Conservation (phyloP, 64 coral and sea anemone species). For the Acropora yongei region DNA sequence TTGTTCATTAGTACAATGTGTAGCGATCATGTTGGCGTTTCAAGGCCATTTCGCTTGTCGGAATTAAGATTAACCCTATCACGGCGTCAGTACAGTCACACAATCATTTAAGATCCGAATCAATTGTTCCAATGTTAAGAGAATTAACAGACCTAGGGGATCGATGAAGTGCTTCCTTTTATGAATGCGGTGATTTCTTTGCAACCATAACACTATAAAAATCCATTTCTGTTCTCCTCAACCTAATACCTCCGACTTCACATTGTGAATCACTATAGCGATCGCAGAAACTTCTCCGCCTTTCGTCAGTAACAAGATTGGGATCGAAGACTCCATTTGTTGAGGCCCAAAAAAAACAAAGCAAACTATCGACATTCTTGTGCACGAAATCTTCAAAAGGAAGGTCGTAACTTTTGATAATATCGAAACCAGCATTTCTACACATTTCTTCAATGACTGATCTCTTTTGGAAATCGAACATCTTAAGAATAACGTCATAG, state of each 20-base stretch:
- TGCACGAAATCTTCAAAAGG: not conserved
- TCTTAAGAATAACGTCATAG: not conserved
- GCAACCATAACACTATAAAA: not conserved
- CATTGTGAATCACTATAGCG: not conserved
- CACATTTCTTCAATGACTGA: not conserved
- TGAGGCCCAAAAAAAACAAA: slow-evolving; percentile 7
- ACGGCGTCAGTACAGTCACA: too few relatives aligned
- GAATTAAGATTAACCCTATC: too few relatives aligned
- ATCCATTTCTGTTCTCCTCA: not conserved
- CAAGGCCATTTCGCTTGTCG: too few relatives aligned
- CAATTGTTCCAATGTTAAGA: too few relatives aligned
- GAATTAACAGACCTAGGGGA: too few relatives aligned
- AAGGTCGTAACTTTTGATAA: not conserved
- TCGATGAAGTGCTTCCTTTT: too few relatives aligned
- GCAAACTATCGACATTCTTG: not conserved
- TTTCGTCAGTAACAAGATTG: not conserved
- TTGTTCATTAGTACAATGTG: too few relatives aligned
- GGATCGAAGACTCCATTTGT: slow-evolving; percentile 11
- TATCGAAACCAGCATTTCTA: not conserved
- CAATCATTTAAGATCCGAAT: too few relatives aligned
- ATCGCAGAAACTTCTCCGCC: not conserved
- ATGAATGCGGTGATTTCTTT: not conserved
- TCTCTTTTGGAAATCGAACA: not conserved
- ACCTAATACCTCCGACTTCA: not conserved
- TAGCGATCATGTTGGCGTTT: too few relatives aligned